Conservation (phyloP, 2,888 invertebrate genomes). For the Leptopterna dolabrata region DNA sequence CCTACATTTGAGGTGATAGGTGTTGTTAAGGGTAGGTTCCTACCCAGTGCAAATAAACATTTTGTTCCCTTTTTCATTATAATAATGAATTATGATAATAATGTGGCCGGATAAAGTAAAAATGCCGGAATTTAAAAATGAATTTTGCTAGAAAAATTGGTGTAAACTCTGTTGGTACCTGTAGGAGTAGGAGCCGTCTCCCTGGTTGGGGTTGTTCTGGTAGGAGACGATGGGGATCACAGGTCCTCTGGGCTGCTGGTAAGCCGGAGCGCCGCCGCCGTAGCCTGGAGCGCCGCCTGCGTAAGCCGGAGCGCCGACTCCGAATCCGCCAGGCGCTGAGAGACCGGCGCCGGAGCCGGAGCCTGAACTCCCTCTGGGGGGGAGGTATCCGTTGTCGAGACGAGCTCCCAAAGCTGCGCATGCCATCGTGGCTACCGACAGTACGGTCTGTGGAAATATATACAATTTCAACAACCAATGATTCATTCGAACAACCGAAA, state of each 20-base stretch:
- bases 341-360: slow-evolving; percentile 45
- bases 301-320: neutral
- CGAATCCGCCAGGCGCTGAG: neutral
- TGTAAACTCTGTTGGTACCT: no score
- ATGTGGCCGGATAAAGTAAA: no score
- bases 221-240: slow-evolving; percentile 73
- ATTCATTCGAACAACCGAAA: neutral
- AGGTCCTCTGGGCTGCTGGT: slow-evolving; percentile 55
- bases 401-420: slow-evolving; percentile 14
- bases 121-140: no score
- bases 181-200: slow-evolving; percentile 75
- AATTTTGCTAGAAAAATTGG: no score
- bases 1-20: no score
- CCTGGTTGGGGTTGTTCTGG: slow-evolving; percentile 73
- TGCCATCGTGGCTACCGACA: slow-evolving; percentile 32
- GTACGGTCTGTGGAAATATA: neutral
- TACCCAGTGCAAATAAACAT: no score
- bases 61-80: no score
- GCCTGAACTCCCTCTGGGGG: slow-evolving; percentile 56
- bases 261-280: slow-evolving; percentile 25
- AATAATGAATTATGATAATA: no score
- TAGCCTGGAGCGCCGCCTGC: slow-evolving; percentile 24
- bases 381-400: slow-evolving; percentile 55
- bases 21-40: no score
- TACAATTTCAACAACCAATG: neutral